Conservation (phyloP, 1,140 invertebrate species). For the Coptotermes formosanus region DNA sequence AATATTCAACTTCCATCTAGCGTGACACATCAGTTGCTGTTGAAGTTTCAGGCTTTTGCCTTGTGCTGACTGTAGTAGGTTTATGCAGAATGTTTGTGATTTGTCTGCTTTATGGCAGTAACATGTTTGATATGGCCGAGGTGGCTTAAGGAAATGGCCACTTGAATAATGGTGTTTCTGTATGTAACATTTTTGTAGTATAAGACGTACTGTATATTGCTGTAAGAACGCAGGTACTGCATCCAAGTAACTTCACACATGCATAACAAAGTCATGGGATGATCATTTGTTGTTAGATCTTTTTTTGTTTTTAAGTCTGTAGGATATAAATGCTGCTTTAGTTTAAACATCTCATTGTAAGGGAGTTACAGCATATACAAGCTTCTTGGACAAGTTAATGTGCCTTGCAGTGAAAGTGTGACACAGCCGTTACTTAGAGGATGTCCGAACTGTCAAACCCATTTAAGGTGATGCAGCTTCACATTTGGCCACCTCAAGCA, state of each 20-base stretch:
- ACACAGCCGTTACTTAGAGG: not conserved
- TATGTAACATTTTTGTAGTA: not conserved
- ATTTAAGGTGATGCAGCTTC: no score
- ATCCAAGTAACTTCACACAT: not conserved
- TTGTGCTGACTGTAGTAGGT: no score
- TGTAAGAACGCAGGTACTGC: not conserved
- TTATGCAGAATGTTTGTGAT: not conserved
- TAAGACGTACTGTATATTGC: not conserved
- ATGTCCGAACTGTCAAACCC: no score
- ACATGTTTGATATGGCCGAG: not conserved
- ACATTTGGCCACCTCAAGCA: no score
- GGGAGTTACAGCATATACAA: not conserved
- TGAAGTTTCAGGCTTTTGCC: no score
- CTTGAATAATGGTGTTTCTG: not conserved
- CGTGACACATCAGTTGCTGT: no score
- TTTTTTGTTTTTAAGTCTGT: not conserved
- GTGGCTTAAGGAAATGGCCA: not conserved
- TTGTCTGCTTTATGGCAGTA: not conserved
- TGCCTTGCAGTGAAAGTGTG: not conserved
- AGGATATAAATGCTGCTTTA: no score
- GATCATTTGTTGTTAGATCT: not conserved
- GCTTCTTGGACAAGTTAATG: not conserved
- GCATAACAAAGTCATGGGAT: not conserved
- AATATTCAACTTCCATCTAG: no score
- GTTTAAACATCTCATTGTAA: no score